Evolutionary conservation across 2,797 vertebrate genomes (phyloP), one percentile per base, ranked within the genome.

Genomic region (Tarsius wallacei): DNA sequence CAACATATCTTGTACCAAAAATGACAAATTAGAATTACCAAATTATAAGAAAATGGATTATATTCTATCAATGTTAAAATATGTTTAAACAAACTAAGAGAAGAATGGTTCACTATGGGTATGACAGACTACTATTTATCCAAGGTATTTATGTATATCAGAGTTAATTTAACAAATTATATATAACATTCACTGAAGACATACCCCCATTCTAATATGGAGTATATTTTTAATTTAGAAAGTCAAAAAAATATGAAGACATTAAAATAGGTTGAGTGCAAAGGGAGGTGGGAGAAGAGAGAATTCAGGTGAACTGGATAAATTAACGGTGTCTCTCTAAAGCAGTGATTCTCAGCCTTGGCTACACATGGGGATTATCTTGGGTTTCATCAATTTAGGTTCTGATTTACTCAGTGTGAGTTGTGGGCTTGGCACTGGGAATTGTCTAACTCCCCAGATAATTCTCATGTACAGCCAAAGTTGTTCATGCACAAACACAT

Each of bases 151-250:
- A 51, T 42, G 1, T 68, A 55, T 49, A 68, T 80, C 19, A 53
- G 10, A 83, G 3, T 4, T 80, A 82, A 95, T 55, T 93, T 81
- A 91, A 64, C 8, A 90, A 91, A 93, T 51, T 63, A 31, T 33
- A 93, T 14, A 47, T 71, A 51, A 86, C 94, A 63, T 66, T 91
- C 13, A 55, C 36, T 77, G 80, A 85, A 81, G 14, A 68, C 7
- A 77, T 64, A 64, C 19, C 10, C 21, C 10, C 13, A 71, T 83
- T 53, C 7, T 7, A 53, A 90, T 19, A 15, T 16, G 17, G 9
- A 80, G 22, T 47, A 64, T 76, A 87, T 19, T 95, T 94, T 94
- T 57, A 86, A 76, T 59, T 94, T 36, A 55, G 2, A 89, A 88
- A 88, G 11, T 33, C 22, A 36, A 90, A 85, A 87, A 55, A 57